Conservation (phyloP, 2,113 vertebrate genomes). For the Suncus etruscus region DNA sequence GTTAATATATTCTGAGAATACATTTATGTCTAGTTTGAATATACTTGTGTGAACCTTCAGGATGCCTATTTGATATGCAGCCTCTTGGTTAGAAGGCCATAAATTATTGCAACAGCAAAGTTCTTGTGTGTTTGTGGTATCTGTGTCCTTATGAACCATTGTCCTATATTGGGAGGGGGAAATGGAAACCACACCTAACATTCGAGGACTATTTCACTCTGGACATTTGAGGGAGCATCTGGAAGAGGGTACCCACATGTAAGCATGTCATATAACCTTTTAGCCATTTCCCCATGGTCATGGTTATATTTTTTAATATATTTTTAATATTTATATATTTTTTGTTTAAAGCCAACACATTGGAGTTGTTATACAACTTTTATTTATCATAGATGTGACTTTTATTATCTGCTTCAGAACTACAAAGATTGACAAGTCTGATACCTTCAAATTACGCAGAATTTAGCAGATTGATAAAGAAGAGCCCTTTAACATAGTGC, state of each 20-base stretch:
- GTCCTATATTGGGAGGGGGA: too few species aligned
- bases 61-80: background rate
- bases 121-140: too few species aligned
- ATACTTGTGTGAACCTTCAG: background rate
- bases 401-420: background rate
- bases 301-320: conserved; percentile 9
- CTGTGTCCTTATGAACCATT: too few species aligned
- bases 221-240: too few species aligned
- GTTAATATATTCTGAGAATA: background rate
- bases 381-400: background rate
- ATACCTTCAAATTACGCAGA: background rate
- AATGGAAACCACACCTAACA: too few species aligned
- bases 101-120: background rate
- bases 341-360: background rate
- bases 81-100: conserved; percentile 1
- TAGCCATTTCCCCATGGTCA: background rate
- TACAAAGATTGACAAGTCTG: too few species aligned
- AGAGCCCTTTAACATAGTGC: background rate
- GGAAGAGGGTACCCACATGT: too few species aligned
- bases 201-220: too few species aligned
- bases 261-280: background rate
- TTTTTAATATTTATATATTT: too few species aligned
- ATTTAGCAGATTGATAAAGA: background rate
- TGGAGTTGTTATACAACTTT: background rate
- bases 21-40: background rate